Percentiles rank a stretch among this genome's conserved stretches.
Evolutionary conservation across 2,797 vertebrate genomes (phyloP).

Genomic region (Gymnopithys bicolor): DNA sequence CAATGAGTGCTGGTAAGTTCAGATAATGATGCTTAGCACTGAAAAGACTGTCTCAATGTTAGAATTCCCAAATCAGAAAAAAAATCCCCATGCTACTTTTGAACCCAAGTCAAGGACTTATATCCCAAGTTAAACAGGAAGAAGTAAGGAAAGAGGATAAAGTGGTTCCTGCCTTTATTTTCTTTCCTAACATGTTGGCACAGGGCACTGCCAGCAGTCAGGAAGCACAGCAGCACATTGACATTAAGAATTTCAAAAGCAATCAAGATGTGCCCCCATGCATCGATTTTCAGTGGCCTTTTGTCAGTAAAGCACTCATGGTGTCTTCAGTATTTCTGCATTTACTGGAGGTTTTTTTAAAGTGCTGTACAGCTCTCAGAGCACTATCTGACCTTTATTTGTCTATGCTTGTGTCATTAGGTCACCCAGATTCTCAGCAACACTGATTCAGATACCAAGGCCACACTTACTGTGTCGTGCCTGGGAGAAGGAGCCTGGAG

Average conservation of each 20-base stretch:
- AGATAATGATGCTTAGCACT: not conserved
- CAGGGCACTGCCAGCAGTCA: not conserved
- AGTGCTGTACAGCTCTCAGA: not conserved
- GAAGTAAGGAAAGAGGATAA: not conserved
- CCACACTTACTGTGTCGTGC: slow-evolving; percentile 90
- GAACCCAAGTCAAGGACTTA: not conserved
- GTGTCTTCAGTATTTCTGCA: not conserved
- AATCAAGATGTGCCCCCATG: not conserved
- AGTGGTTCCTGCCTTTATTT: not conserved
- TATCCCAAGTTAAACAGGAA: not conserved
- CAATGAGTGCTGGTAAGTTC: not conserved
- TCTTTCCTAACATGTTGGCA: not conserved
- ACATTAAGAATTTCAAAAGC: not conserved
- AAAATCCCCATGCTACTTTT: not conserved
- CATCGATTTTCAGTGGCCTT: not conserved
- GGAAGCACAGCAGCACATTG: not conserved
- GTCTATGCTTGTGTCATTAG: slow-evolving; percentile 77
- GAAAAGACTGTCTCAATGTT: not conserved
- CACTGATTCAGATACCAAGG: slow-evolving; percentile 78
- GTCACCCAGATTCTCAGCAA: slow-evolving; percentile 86
- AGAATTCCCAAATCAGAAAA: not conserved
- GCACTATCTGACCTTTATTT: not conserved
- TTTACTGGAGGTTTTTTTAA: not conserved
- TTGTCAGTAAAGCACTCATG: not conserved
- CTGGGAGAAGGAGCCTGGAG: slow-evolving; percentile 92